Percentiles rank a stretch among this genome's conserved stretches.
phyloP scores from a whole-genome alignment of 1,140 invertebrate species.

The Bombus picipes region DNA sequence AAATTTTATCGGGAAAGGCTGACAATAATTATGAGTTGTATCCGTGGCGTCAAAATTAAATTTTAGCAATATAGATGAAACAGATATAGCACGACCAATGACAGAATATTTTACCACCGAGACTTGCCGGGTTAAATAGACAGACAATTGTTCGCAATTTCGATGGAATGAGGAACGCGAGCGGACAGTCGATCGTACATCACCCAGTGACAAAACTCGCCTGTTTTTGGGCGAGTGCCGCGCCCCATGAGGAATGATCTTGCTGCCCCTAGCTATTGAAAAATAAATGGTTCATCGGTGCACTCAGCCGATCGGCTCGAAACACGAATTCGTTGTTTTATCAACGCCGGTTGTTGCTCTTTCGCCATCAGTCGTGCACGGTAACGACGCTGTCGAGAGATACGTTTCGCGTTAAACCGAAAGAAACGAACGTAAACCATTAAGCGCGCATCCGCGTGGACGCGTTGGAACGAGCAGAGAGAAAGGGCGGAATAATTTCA shows the following conservation, averaged over 20 bases:
- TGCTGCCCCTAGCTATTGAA: slow-evolving; percentile 65
- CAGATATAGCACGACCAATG: too few relatives aligned
- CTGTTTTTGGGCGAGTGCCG: slow-evolving; percentile 62
- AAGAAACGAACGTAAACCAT: slow-evolving; percentile 36
- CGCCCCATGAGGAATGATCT: slow-evolving; percentile 71
- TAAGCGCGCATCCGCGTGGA: neutral
- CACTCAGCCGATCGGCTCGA: slow-evolving; percentile 66
- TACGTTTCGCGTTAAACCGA: slow-evolving; percentile 33
- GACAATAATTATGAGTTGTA: too few relatives aligned
- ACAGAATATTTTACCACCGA: neutral
- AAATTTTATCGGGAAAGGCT: too few relatives aligned
- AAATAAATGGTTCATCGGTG: slow-evolving; percentile 71
- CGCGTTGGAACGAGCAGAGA: neutral
- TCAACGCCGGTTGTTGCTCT: slow-evolving; percentile 29
- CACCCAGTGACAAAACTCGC: slow-evolving; percentile 69
- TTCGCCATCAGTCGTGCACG: slow-evolving; percentile 1
- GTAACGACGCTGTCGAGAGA: slow-evolving; percentile 30
- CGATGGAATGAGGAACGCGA: slow-evolving; percentile 33
- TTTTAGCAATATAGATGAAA: too few relatives aligned
- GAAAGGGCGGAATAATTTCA: slow-evolving; percentile 51
- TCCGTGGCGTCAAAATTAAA: too few relatives aligned
- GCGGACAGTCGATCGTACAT: slow-evolving; percentile 62
- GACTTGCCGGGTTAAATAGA: neutral
- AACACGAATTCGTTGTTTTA: slow-evolving; percentile 53
- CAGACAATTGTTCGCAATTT: slow-evolving; percentile 55